Evolutionary conservation across 2,888 invertebrate species (phyloP).

Genomic region (Caenorhabditis sp.): DNA sequence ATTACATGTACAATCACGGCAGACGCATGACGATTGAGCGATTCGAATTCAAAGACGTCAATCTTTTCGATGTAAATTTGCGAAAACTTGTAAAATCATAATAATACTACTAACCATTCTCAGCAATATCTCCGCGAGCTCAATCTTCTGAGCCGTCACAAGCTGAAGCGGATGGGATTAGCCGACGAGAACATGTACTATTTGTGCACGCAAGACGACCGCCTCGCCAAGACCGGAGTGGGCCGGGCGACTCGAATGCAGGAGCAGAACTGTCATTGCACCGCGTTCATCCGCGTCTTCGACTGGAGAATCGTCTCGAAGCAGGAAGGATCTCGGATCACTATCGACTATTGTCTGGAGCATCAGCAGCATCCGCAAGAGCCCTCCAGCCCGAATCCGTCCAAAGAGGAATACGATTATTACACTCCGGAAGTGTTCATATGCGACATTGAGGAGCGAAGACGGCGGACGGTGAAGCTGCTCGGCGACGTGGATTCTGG

Average conservation of each 20-base stretch:
- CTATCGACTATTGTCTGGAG: slow-evolving; percentile 61
- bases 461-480: slow-evolving; percentile 27
- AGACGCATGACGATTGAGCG: slow-evolving; percentile 56
- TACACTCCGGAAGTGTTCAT: slow-evolving; percentile 35
- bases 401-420: slow-evolving; percentile 24
- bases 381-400: background rate
- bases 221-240: slow-evolving; percentile 37
- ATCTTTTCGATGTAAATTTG: slow-evolving; percentile 52
- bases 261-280: slow-evolving; percentile 55
- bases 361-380: slow-evolving; percentile 25
- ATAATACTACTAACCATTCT: slow-evolving; percentile 1
- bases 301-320: slow-evolving; percentile 61
- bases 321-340: slow-evolving; percentile 38
- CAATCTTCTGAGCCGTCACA: slow-evolving; percentile 36
- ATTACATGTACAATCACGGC: slow-evolving; percentile 48
- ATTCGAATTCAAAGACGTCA: slow-evolving; percentile 59
- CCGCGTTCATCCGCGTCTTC: slow-evolving; percentile 62
- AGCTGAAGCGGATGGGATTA: slow-evolving; percentile 54
- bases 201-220: slow-evolving; percentile 60
- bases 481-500: background rate
- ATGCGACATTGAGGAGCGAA: slow-evolving; percentile 41
- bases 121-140: slow-evolving; percentile 63
- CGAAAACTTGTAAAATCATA: no score
- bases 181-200: slow-evolving; percentile 68
- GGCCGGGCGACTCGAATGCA: slow-evolving; percentile 38